A percentile compares a stretch with the other conserved stretches of the same genome.
Conservation (phyloP, 2,113 vertebrate genomes). For the Stercorarius parasiticus region DNA sequence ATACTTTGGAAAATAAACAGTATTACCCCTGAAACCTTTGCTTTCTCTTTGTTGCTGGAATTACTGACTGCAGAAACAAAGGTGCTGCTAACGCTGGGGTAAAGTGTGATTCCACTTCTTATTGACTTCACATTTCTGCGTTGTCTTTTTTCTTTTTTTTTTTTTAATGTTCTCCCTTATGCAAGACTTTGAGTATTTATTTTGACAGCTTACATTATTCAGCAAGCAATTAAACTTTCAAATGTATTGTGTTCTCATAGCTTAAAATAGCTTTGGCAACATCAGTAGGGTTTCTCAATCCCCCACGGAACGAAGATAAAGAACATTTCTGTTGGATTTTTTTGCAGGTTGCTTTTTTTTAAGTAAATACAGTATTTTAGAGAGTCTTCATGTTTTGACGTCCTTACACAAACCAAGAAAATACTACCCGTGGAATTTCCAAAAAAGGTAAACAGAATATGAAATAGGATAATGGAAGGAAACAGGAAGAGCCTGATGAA, state of each 20-base stretch:
- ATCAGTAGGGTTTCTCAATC: conserved; percentile 54
- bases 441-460: not conserved
- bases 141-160: not conserved
- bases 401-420: not conserved
- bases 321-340: not conserved
- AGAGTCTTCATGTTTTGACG: not conserved
- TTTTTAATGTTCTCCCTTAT: conserved; percentile 23
- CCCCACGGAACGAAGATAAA: conserved; percentile 42
- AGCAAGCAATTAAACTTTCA: conserved; percentile 70
- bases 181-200: conserved; percentile 65
- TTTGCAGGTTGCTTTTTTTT: not conserved
- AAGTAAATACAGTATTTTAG: conserved; percentile 24
- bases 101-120: conserved; percentile 7
- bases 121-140: conserved; percentile 22
- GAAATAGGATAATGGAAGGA: not conserved
- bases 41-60: not conserved
- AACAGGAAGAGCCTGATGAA: not conserved
- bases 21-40: not conserved
- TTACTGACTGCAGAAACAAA: not conserved
- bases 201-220: conserved; percentile 68
- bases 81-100: not conserved
- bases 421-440: not conserved
- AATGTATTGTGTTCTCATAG: conserved; percentile 62
- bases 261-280: conserved; percentile 65
- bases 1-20: not conserved